phyloP scores from a whole-genome alignment of 1,140 invertebrate genomes.

The Drosophila setifemur region DNA sequence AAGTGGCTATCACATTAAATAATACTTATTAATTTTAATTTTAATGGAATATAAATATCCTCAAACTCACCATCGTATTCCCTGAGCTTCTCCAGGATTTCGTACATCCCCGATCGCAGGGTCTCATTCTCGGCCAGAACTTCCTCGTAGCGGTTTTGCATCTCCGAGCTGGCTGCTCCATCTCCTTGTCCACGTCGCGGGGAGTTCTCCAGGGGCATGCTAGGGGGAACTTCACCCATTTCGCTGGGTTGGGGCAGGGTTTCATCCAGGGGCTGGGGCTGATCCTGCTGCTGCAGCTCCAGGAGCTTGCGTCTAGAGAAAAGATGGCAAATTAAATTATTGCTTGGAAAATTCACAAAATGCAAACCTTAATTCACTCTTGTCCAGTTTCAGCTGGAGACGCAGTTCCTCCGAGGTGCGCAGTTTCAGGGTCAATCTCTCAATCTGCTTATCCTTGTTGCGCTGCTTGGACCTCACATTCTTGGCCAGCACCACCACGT shows the following conservation, averaged over 20 bases:
- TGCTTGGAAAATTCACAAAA: too few species aligned
- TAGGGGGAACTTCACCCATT: conserved; percentile 57
- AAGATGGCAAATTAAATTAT: too few species aligned
- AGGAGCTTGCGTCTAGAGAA: conserved; percentile 36
- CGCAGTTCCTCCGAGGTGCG: conserved; percentile 78
- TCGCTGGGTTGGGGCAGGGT: conserved; percentile 52
- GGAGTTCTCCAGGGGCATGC: conserved; percentile 45
- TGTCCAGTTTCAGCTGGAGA: conserved; percentile 79
- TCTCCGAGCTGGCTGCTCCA: conserved; percentile 66
- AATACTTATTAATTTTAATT: background rate
- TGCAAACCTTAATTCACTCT: conserved; percentile 64
- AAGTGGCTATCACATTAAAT: conserved; percentile 48
- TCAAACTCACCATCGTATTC: conserved; percentile 84
- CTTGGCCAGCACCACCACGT: conserved; percentile 68
- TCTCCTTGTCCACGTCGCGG: conserved; percentile 65
- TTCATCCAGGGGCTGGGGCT: conserved; percentile 11
- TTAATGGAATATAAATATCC: too few species aligned
- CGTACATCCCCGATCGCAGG: conserved; percentile 85
- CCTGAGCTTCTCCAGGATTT: conserved; percentile 86
- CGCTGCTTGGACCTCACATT: conserved; percentile 70
- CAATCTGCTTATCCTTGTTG: conserved; percentile 80
- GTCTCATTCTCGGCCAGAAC: conserved; percentile 86
- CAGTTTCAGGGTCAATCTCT: conserved; percentile 70
- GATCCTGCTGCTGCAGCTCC: conserved; percentile 22
- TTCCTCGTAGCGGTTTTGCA: conserved; percentile 78